phyloP scores from a whole-genome alignment of 2,113 vertebrate genomes.

The Tretioscincus oriximinensis region DNA sequence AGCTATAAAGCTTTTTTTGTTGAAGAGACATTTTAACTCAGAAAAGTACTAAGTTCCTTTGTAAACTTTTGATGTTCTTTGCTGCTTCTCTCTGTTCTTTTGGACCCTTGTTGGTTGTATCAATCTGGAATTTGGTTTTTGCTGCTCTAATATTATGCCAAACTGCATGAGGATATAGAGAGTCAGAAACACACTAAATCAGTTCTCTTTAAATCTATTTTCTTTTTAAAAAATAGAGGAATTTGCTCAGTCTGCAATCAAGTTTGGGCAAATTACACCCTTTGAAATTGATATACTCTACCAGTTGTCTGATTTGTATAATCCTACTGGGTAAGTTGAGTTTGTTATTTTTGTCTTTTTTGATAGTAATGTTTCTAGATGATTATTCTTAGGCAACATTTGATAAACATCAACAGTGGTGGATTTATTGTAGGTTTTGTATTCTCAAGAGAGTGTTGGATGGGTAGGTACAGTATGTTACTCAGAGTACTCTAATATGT shows the following conservation, averaged over 20 bases:
- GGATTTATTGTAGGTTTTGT: neutral
- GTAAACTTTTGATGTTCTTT: neutral
- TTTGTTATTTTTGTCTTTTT: neutral
- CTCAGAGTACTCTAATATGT: no score
- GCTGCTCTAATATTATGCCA: neutral
- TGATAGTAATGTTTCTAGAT: conserved; percentile 22
- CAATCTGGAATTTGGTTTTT: conserved; percentile 7
- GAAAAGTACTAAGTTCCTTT: neutral
- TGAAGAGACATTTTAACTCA: no score
- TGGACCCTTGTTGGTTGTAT: conserved; percentile 1
- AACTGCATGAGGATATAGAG: neutral
- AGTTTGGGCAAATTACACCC: conserved; percentile 94
- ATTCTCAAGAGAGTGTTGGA: no score
- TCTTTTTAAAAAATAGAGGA: conserved; percentile 80
- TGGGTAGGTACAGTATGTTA: no score
- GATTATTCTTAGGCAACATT: neutral
- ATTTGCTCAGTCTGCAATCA: conserved; percentile 93
- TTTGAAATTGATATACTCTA: conserved; percentile 94
- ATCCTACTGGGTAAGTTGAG: conserved; percentile 87
- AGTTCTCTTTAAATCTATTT: conserved; percentile 26
- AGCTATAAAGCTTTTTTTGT: no score
- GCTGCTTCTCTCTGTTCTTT: conserved; percentile 3
- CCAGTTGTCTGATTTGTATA: conserved; percentile 87
- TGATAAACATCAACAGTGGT: neutral
- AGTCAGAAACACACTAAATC: conserved; percentile 20